Conservation (phyloP, 2,888 invertebrate genomes). For the Busseola fusca region DNA sequence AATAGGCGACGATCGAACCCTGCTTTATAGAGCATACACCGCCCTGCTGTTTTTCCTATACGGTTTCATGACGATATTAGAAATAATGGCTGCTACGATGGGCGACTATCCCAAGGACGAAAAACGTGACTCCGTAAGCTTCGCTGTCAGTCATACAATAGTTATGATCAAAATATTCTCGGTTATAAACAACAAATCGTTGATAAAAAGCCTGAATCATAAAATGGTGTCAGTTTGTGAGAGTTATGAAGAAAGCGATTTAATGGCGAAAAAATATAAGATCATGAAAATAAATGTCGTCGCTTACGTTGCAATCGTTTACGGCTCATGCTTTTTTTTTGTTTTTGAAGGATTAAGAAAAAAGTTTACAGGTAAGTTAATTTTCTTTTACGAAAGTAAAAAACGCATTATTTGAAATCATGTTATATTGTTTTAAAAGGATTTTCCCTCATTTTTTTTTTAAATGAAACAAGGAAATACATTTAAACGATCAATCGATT, state of each 20-base stretch:
- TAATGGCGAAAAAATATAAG: slow-evolving; percentile 75
- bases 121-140: slow-evolving; percentile 78
- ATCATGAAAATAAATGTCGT: slow-evolving; percentile 78
- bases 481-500: too few relatives aligned
- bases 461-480: neutral
- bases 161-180: slow-evolving; percentile 80
- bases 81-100: slow-evolving; percentile 77
- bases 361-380: slow-evolving; percentile 69
- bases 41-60: slow-evolving; percentile 71
- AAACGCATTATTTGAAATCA: slow-evolving; percentile 1
- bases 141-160: slow-evolving; percentile 80
- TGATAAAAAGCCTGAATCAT: slow-evolving; percentile 72
- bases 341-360: slow-evolving; percentile 81
- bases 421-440: neutral
- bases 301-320: slow-evolving; percentile 74
- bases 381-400: slow-evolving; percentile 1
- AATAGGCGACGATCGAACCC: slow-evolving; percentile 73
- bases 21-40: slow-evolving; percentile 72
- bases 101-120: slow-evolving; percentile 82
- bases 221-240: slow-evolving; percentile 77
- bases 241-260: slow-evolving; percentile 69
- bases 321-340: slow-evolving; percentile 73
- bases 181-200: slow-evolving; percentile 72
- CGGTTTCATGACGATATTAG: slow-evolving; percentile 77
- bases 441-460: neutral